Evolutionary conservation across 2,797 vertebrate genomes (phyloP), one percentile per base, ranked within the genome.

Genomic region (Cossypha polioptera): DNA sequence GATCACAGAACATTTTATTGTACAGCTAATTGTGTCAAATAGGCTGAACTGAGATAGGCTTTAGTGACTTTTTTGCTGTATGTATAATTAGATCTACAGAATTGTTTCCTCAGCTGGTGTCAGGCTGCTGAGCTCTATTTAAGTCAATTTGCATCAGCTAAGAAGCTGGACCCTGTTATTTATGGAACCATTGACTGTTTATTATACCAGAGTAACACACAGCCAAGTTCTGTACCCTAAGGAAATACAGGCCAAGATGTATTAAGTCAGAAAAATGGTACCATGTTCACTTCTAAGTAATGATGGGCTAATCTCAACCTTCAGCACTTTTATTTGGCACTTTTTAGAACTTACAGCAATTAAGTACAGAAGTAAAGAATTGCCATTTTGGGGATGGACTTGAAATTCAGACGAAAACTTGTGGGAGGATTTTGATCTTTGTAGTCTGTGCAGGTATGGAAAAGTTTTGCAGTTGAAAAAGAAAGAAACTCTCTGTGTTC

Each of bases 31-130:
- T 79, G 73, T 36, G 29, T 96, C 80, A 93, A 93, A 90, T 55
- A 85, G 62, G 72, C 92, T 89, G 36, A 90, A 54, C 84, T 73
- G 66, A 96, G 95, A 71, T 67, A 69, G 78, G 94, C 54, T 72
- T 88, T 93, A 90, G 69, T 93, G 91, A 68, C 84, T 96, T 67
- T 85, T 90, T 90, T 92, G 11, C 91, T 65, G 20, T 40, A 47
- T 76, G 77, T 71, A 67, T 93, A 91, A 94, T 81, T 94, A 96
- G 58, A 83, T 94, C 50, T 76, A 86, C 89, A 69, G 82, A 96
- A 65, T 47, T 63, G 73, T 90, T 73, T 86, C 69, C 87, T 91
- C 82, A 88, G 95, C 89, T 86, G 50, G 36, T 92, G 73, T 91
- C 55, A 90, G 86, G 54, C 82, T 88, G 66, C 79, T 80, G 55